phyloP scores from a whole-genome alignment of 2,797 vertebrate genomes.

The Calcarius lapponicus region DNA sequence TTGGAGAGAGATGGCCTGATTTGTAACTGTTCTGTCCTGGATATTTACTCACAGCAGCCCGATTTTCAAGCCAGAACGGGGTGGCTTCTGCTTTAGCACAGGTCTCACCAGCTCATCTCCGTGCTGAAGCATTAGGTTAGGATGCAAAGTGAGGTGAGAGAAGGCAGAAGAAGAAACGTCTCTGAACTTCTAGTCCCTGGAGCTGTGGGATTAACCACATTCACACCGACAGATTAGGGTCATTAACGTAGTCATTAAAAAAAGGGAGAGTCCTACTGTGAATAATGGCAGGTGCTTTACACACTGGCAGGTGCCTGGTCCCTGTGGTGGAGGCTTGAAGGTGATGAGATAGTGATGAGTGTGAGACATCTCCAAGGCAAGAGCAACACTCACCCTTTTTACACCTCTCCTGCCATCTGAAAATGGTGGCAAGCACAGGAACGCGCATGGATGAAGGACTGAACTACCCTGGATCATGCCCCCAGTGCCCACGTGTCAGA shows the following conservation, averaged over 20 bases:
- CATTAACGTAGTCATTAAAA: not conserved
- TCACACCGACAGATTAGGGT: not conserved
- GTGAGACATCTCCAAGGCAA: not conserved
- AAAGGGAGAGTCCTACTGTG: conserved; percentile 29
- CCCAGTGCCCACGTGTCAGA: not conserved
- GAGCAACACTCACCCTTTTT: not conserved
- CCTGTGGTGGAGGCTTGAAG: not conserved
- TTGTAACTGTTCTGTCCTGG: not conserved
- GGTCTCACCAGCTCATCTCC: not conserved
- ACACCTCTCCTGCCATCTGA: not conserved
- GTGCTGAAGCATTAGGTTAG: not conserved
- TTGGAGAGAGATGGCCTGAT: not conserved
- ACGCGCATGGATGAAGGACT: rapidly evolving
- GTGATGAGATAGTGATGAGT: not conserved
- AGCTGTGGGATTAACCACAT: conserved; percentile 29
- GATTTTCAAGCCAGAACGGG: not conserved
- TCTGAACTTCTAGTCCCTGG: not conserved
- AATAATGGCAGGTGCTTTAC: not conserved
- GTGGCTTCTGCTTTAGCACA: not conserved
- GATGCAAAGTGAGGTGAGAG: not conserved
- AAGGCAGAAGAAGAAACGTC: not conserved
- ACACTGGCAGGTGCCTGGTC: not conserved
- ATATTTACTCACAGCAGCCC: not conserved
- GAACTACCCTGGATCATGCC: not conserved
- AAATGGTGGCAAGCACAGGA: not conserved